Percentiles rank a stretch among this genome's conserved stretches.
Conservation (phyloP, 2,797 vertebrate species). For the Xenopus petersii region DNA sequence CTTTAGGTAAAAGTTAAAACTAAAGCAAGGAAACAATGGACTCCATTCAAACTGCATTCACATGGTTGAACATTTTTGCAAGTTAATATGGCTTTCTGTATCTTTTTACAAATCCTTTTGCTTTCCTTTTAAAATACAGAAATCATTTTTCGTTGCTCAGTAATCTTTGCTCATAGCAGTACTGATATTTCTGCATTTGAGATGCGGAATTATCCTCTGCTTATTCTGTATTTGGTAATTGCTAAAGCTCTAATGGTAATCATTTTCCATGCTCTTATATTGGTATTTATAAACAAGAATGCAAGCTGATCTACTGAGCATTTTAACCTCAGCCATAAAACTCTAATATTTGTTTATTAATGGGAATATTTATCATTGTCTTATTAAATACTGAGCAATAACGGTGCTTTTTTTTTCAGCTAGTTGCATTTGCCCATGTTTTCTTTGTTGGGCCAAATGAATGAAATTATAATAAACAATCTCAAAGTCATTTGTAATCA, state of each 20-base stretch:
- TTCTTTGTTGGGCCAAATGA: constrained; percentile 98
- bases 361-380: constrained; percentile 87
- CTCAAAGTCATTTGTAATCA: constrained; percentile 95
- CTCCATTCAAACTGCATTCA: no score
- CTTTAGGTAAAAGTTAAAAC: no score
- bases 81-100: no score
- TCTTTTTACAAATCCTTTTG: no score
- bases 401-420: constrained; percentile 82
- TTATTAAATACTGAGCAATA: constrained; percentile 84
- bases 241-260: neutral
- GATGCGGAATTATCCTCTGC: constrained; percentile 1
- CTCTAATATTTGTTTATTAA: constrained; percentile 82
- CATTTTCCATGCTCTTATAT: constrained; percentile 20
- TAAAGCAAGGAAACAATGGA: no score
- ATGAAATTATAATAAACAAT: constrained; percentile 99
- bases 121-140: no score
- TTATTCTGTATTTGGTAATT: constrained; percentile 29
- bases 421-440: constrained; percentile 84
- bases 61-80: no score
- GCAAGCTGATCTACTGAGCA: constrained; percentile 41
- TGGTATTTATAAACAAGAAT: constrained; percentile 48
- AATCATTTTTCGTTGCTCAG: neutral
- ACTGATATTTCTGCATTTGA: constrained; percentile 1
- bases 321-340: constrained; percentile 73
- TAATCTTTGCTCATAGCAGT: neutral